phyloP scores from a whole-genome alignment of 53 echinoderm and acorn worm species.

The Luidia sarsii region DNA sequence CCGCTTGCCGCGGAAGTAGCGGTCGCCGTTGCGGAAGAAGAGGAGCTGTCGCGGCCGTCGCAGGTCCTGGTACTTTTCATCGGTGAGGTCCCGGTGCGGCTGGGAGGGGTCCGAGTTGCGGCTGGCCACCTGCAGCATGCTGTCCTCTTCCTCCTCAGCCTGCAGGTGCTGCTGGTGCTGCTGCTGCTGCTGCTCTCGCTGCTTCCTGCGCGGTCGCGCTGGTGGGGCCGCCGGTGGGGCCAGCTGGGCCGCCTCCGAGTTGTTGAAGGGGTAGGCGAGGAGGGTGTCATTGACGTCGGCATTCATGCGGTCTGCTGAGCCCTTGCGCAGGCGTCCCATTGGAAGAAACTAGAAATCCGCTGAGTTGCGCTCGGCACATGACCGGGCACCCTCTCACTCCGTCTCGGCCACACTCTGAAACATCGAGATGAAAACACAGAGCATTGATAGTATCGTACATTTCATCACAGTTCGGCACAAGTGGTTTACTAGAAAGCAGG shows the following conservation, averaged over 20 bases:
- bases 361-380: too few relatives aligned
- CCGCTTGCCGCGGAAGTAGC: slow-evolving; percentile 88
- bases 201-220: slow-evolving; percentile 24
- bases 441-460: too few relatives aligned
- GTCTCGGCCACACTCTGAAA: too few relatives aligned
- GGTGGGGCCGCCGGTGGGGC: background rate
- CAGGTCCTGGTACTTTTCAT: slow-evolving; percentile 63
- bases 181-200: too few relatives aligned
- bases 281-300: slow-evolving; percentile 46
- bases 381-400: too few relatives aligned
- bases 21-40: slow-evolving; percentile 98
- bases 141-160: background rate
- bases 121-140: slow-evolving; percentile 27
- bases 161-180: slow-evolving; percentile 6
- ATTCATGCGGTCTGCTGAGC: slow-evolving; percentile 39
- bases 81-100: slow-evolving; percentile 57
- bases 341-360: too few relatives aligned
- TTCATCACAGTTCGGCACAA: too few relatives aligned
- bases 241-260: background rate
- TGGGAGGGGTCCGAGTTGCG: slow-evolving; percentile 52
- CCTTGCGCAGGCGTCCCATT: slow-evolving; percentile 40
- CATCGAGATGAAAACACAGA: too few relatives aligned
- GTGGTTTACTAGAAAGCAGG: too few relatives aligned
- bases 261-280: slow-evolving; percentile 56
- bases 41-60: slow-evolving; percentile 74